Conservation (phyloP, 2,888 invertebrate species). For the Caenorhabditis zanzibari region DNA sequence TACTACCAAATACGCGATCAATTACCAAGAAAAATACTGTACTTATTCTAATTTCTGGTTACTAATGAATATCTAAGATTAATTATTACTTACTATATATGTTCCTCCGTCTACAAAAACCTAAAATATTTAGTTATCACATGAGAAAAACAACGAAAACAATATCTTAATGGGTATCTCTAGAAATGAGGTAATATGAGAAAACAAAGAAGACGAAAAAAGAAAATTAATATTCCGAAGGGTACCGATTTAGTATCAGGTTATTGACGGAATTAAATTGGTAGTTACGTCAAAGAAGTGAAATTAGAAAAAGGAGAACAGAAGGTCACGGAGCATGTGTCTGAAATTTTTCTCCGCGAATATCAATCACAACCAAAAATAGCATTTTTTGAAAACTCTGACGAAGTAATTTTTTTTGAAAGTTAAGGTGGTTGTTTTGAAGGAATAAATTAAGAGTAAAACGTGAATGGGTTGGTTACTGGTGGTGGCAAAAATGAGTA, state of each 20-base stretch:
- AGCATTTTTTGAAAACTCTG: not conserved
- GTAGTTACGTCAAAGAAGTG: not conserved
- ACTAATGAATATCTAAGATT: not conserved
- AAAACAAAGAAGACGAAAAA: not conserved
- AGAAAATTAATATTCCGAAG: not conserved
- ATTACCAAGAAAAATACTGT: too few species aligned
- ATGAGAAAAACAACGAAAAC: not conserved
- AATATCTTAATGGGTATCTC: slow-evolving; percentile 7
- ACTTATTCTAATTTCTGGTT: too few species aligned
- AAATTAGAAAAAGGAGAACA: not conserved
- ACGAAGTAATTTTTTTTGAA: not conserved
- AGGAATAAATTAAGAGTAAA: not conserved
- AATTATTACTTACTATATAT: not conserved
- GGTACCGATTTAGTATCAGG: slow-evolving; percentile 18
- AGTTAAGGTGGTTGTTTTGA: not conserved
- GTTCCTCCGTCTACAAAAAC: not conserved
- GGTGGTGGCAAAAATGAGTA: not conserved
- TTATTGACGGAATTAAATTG: slow-evolving; percentile 3
- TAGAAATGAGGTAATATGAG: not conserved
- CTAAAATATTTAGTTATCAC: slow-evolving; percentile 1
- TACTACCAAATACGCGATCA: too few species aligned
- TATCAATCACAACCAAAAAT: too few species aligned
- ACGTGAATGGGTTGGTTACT: not conserved
- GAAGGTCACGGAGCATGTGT: not conserved
- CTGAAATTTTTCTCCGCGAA: not conserved